Evolutionary conservation across 2,113 vertebrate species (phyloP).

Genomic region (Polyodon spathula): DNA sequence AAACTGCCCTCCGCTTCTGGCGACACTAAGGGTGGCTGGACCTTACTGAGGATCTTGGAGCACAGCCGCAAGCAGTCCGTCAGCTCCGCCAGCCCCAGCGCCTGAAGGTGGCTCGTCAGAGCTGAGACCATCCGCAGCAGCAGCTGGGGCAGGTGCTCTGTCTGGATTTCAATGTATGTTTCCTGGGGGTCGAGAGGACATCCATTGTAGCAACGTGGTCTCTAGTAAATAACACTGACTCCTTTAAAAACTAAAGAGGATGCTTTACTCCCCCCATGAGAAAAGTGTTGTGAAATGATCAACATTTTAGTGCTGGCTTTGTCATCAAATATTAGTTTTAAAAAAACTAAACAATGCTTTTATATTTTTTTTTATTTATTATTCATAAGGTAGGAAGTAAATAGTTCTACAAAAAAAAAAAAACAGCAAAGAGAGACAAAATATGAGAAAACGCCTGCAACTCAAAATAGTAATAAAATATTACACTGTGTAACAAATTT

Average conservation of each 20-base stretch:
- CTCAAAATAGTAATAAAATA: too few relatives aligned
- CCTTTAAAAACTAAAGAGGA: slow-evolving; percentile 28
- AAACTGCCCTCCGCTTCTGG: slow-evolving; percentile 50
- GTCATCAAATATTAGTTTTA: too few relatives aligned
- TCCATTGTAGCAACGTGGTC: not conserved
- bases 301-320: too few relatives aligned
- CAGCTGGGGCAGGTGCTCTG: slow-evolving; percentile 91
- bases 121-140: slow-evolving; percentile 90
- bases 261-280: too few relatives aligned
- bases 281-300: too few relatives aligned
- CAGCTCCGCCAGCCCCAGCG: slow-evolving; percentile 76
- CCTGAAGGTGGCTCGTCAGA: slow-evolving; percentile 76
- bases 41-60: slow-evolving; percentile 97
- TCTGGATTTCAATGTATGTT: slow-evolving; percentile 98
- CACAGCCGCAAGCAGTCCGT: slow-evolving; percentile 89
- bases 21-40: slow-evolving; percentile 86
- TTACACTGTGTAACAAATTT: too few relatives aligned
- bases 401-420: too few relatives aligned
- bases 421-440: too few relatives aligned
- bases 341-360: too few relatives aligned
- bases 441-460: too few relatives aligned
- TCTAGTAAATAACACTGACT: slow-evolving; percentile 12
- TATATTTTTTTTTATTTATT: too few relatives aligned
- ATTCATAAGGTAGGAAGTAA: too few relatives aligned
- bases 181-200: slow-evolving; percentile 56